Percentiles rank a stretch among this genome's conserved stretches.
These are phyloP conservation scores for Enteromius viviparus DNA, from an alignment of 2,797 vertebrate species.

Conservation along the genomic window DNA sequence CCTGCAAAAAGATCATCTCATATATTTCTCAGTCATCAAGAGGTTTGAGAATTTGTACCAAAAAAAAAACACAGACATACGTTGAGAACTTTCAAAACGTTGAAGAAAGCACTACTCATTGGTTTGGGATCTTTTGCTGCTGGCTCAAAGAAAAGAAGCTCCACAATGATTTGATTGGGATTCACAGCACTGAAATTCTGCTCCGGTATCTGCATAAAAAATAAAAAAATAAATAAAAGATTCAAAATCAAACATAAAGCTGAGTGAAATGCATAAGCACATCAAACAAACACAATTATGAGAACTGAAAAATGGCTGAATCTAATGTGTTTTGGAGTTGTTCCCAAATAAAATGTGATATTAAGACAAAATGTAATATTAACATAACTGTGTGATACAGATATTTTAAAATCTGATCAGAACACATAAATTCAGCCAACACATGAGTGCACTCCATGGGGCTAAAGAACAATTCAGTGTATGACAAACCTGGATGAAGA, in stretches of 20 bases:
- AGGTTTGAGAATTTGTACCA: background rate
- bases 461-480: background rate
- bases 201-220: background rate
- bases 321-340: background rate
- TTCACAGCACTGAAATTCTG: background rate
- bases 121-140: background rate
- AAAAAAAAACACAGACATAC: background rate
- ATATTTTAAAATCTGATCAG: background rate
- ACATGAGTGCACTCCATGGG: background rate
- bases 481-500: background rate
- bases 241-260: background rate
- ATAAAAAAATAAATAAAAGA: background rate
- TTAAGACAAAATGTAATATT: background rate
- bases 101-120: background rate
- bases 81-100: background rate
- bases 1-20: background rate
- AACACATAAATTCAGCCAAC: background rate
- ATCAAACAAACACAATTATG: background rate
- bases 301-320: background rate
- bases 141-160: slow-evolving; percentile 5
- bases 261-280: background rate
- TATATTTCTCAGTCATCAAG: background rate
- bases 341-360: background rate
- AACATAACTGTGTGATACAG: background rate
- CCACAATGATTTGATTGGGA: background rate